phyloP scores from a whole-genome alignment of 2,888 invertebrate species.

The Anarsia innoxiella region DNA sequence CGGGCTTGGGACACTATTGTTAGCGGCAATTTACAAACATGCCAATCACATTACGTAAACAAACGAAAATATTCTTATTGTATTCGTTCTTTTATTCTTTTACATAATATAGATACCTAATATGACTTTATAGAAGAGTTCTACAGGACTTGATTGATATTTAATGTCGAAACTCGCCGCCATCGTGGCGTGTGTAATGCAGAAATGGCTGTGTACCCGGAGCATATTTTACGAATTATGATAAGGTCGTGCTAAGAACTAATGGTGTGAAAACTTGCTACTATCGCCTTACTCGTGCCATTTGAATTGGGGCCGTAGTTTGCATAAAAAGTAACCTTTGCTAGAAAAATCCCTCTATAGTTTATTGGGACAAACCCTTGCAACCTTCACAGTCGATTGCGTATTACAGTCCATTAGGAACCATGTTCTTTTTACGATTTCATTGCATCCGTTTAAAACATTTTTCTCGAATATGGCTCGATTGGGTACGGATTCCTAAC shows the following conservation, averaged over 20 bases:
- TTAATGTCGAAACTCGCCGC: too few species aligned
- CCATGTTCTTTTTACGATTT: slow-evolving; percentile 18
- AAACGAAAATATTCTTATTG: slow-evolving; percentile 2
- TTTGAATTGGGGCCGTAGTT: slow-evolving; percentile 34
- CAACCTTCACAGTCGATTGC: slow-evolving; percentile 21
- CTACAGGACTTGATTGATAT: too few species aligned
- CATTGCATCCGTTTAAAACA: slow-evolving; percentile 3
- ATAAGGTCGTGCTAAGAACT: slow-evolving; percentile 42
- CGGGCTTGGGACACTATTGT: slow-evolving; percentile 5
- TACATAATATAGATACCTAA: slow-evolving; percentile 3
- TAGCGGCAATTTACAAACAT: slow-evolving; percentile 8
- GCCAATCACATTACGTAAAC: slow-evolving; percentile 3
- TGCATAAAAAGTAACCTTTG: slow-evolving; percentile 29
- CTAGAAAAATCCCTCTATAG: slow-evolving; percentile 12
- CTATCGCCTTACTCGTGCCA: slow-evolving; percentile 32
- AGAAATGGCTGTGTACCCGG: slow-evolving; percentile 6
- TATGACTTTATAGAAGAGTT: too few species aligned
- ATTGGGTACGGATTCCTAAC: too few species aligned
- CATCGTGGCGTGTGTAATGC: too few species aligned
- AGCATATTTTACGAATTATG: slow-evolving; percentile 38
- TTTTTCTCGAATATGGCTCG: too few species aligned
- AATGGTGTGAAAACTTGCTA: slow-evolving; percentile 48
- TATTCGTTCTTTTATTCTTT: too few species aligned
- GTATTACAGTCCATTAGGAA: slow-evolving; percentile 21
- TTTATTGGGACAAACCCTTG: slow-evolving; percentile 16